A percentile compares a stretch with the other conserved stretches of the same genome.
Evolutionary conservation across 1,140 invertebrate genomes (phyloP).

Genomic region (Fopius arisanus): DNA sequence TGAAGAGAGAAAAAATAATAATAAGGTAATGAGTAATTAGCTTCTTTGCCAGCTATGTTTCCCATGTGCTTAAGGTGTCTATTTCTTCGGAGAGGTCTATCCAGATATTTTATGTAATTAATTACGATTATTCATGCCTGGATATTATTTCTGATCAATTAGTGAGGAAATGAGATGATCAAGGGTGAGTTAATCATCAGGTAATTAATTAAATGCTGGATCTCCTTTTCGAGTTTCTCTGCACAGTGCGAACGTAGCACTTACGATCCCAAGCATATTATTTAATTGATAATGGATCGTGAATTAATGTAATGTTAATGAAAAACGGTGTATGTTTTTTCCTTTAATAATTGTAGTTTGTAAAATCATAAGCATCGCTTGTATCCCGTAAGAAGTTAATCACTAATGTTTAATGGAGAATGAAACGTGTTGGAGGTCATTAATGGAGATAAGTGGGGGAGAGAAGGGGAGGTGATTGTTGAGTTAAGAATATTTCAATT

Average conservation of each 20-base stretch:
- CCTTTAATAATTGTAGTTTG: slow-evolving; percentile 57
- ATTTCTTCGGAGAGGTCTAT: slow-evolving; percentile 2
- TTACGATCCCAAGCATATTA: slow-evolving; percentile 43
- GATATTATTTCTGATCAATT: too few relatives aligned
- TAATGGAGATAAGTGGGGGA: background rate
- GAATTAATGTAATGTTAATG: slow-evolving; percentile 46
- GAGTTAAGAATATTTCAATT: background rate
- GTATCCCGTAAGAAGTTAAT: slow-evolving; percentile 53
- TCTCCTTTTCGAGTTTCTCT: slow-evolving; percentile 33
- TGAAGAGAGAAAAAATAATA: slow-evolving; percentile 28
- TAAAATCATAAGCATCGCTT: slow-evolving; percentile 60
- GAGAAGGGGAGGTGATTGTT: background rate
- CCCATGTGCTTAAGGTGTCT: slow-evolving; percentile 46
- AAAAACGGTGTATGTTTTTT: slow-evolving; percentile 55
- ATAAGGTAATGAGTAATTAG: slow-evolving; percentile 39
- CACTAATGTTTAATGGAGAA: slow-evolving; percentile 34
- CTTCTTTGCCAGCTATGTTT: slow-evolving; percentile 48
- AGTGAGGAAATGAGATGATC: too few relatives aligned
- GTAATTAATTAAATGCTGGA: slow-evolving; percentile 30
- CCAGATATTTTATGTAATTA: background rate
- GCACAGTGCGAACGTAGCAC: slow-evolving; percentile 41
- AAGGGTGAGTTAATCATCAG: background rate
- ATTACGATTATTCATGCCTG: background rate
- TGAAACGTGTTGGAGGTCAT: background rate
- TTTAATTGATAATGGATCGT: background rate